Evolutionary conservation across 2,113 vertebrate species (phyloP).

Genomic region (Plestiodon gilberti): DNA sequence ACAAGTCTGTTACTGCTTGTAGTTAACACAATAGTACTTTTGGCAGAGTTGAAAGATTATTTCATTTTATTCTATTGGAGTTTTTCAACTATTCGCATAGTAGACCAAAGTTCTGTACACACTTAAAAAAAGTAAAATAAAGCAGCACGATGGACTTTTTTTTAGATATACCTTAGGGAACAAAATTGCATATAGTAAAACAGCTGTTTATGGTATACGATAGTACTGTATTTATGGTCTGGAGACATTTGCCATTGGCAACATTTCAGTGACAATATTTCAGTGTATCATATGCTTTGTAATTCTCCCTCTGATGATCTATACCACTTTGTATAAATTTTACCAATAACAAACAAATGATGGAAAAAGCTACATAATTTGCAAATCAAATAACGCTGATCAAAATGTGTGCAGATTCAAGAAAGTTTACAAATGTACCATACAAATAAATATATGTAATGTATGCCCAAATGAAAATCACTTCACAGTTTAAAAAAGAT

Average conservation of each 20-base stretch:
- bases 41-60: slow-evolving; percentile 10
- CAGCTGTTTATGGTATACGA: not conserved
- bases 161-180: slow-evolving; percentile 2
- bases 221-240: not conserved
- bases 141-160: not conserved
- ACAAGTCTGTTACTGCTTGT: not conserved
- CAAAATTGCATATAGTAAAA: not conserved
- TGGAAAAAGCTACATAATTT: slow-evolving; percentile 48
- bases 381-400: slow-evolving; percentile 44
- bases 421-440: slow-evolving; percentile 56
- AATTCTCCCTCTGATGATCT: slow-evolving; percentile 43
- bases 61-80: slow-evolving; percentile 21
- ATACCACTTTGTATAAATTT: slow-evolving; percentile 52
- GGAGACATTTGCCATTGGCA: slow-evolving; percentile 10
- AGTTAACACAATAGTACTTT: not conserved
- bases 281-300: slow-evolving; percentile 8
- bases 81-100: not conserved
- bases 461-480: slow-evolving; percentile 47
- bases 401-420: slow-evolving; percentile 55
- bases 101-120: not conserved
- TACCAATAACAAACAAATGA: slow-evolving; percentile 48
- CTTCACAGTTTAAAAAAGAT: slow-evolving; percentile 74
- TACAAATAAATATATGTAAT: slow-evolving; percentile 49
- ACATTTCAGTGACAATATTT: slow-evolving; percentile 9
- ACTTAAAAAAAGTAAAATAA: not conserved